Conservation (phyloP, 2,113 vertebrate species). For the Dasyornis broadbenti region DNA sequence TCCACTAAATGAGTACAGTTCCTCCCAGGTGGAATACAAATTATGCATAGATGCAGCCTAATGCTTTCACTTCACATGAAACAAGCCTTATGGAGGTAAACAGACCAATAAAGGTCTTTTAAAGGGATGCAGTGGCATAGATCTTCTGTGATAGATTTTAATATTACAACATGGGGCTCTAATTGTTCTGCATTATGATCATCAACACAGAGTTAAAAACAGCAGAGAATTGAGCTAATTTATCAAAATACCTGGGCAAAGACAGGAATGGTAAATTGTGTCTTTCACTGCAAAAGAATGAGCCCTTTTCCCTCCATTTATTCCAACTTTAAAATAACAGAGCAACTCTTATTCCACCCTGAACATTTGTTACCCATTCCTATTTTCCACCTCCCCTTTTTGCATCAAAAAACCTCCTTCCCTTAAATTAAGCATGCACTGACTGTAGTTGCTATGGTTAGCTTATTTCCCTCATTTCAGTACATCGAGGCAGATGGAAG, state of each 20-base stretch:
- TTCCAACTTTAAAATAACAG: not conserved
- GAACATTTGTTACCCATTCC: not conserved
- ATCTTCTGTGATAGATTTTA: not conserved
- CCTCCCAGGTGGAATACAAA: slow-evolving; percentile 34
- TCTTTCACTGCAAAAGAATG: not conserved
- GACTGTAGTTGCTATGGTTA: slow-evolving; percentile 13
- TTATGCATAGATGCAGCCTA: slow-evolving; percentile 22
- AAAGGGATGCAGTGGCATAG: not conserved
- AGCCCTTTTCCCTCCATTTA: not conserved
- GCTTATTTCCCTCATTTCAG: not conserved
- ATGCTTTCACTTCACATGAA: slow-evolving; percentile 36
- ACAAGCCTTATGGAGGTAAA: slow-evolving; percentile 19
- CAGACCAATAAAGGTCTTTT: slow-evolving; percentile 4
- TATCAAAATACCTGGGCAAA: not conserved
- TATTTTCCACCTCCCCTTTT: not conserved
- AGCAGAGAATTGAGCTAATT: not conserved
- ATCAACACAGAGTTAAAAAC: not conserved
- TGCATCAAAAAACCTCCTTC: not conserved
- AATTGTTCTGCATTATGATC: not conserved
- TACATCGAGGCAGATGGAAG: not conserved
- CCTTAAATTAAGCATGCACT: not conserved
- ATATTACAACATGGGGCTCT: not conserved
- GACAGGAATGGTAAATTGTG: not conserved
- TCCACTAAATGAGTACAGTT: not conserved
- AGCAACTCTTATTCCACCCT: not conserved